Conservation (phyloP, 2,113 vertebrate genomes). For the Mohoua ochrocephala region DNA sequence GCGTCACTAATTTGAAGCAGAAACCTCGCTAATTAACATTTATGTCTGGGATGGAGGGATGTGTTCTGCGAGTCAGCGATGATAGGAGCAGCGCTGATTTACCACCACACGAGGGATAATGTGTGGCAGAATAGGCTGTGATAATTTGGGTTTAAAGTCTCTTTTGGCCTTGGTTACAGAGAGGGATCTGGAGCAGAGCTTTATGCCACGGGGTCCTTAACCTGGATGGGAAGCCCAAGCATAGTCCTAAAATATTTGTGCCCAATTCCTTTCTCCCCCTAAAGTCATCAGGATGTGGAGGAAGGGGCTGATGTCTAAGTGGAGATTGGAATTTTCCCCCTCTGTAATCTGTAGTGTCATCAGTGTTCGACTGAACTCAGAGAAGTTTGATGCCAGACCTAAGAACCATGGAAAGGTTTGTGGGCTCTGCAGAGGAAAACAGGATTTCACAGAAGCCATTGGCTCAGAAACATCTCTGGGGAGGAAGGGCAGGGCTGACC, state of each 20-base stretch:
- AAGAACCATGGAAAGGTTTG: not conserved
- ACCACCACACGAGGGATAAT: not conserved
- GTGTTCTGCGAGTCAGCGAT: not conserved
- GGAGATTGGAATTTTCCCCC: not conserved
- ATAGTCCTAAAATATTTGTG: not conserved
- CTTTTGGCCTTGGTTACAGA: not conserved
- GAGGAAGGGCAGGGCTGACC: not conserved
- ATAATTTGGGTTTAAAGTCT: not conserved
- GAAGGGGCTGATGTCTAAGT: not conserved
- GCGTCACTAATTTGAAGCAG: not conserved
- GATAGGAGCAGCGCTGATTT: not conserved
- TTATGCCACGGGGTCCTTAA: not conserved
- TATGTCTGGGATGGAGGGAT: not conserved
- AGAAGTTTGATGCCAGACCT: not conserved
- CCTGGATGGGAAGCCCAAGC: not conserved
- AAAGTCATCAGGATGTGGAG: not conserved
- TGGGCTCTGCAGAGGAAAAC: not conserved
- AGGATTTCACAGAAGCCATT: not conserved
- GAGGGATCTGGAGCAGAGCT: not conserved
- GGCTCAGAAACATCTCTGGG: not conserved
- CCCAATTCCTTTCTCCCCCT: not conserved
- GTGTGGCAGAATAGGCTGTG: not conserved
- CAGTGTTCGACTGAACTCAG: not conserved
- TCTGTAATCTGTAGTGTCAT: not conserved
- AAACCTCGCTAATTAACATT: slow-evolving; percentile 36